A percentile compares a stretch with the other conserved stretches of the same genome.
Evolutionary conservation across 2,113 vertebrate genomes (phyloP).

Genomic region (Sorex fumeus): DNA sequence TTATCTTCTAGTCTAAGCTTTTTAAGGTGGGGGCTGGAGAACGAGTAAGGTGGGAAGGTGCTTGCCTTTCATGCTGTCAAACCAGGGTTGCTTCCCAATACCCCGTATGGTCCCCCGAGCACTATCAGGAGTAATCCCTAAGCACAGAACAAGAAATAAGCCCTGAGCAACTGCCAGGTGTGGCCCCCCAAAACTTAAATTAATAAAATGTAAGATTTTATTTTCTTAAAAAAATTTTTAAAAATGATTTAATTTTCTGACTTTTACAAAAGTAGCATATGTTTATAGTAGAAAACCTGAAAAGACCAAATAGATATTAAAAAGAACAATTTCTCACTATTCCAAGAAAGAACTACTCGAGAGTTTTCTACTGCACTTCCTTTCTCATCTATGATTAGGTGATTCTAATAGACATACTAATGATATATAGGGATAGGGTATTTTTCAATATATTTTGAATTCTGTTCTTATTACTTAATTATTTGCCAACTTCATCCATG

Average conservation of each 20-base stretch:
- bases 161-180: too few relatives aligned
- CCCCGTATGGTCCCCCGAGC: too few relatives aligned
- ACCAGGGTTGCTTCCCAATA: too few relatives aligned
- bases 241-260: neutral
- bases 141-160: too few relatives aligned
- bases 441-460: neutral
- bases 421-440: neutral
- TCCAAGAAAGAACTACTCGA: neutral
- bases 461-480: slow-evolving; percentile 22
- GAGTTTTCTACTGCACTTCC: neutral
- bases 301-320: neutral
- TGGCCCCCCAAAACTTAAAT: too few relatives aligned
- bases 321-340: neutral
- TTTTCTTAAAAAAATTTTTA: neutral
- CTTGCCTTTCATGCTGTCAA: too few relatives aligned
- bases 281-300: slow-evolving; percentile 36
- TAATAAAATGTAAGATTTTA: neutral
- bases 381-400: neutral
- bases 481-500: neutral
- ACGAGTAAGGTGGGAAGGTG: too few relatives aligned
- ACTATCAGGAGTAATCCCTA: too few relatives aligned
- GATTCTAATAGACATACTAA: neutral
- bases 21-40: neutral
- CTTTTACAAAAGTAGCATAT: slow-evolving; percentile 30
- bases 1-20: neutral